Evolutionary conservation across 2,113 vertebrate genomes (phyloP).

Genomic region (Machaerirhynchus nigripectus): DNA sequence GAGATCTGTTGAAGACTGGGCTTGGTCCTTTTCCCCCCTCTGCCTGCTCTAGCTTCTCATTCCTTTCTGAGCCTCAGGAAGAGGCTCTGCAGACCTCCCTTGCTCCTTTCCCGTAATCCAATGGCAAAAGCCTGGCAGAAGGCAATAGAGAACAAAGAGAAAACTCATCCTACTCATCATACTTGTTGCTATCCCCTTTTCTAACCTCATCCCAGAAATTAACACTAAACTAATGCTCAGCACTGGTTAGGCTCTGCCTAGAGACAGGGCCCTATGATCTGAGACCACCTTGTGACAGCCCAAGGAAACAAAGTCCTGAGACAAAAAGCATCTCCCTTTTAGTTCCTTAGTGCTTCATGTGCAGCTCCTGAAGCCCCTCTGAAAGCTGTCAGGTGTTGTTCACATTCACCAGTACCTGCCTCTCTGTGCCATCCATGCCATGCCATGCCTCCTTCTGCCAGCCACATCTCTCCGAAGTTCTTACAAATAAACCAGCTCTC

Average conservation of each 20-base stretch:
- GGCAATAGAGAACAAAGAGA: rapidly evolving
- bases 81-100: not conserved
- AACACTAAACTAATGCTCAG: not conserved
- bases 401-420: not conserved
- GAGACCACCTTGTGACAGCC: not conserved
- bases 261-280: not conserved
- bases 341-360: not conserved
- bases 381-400: not conserved
- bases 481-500: not conserved
- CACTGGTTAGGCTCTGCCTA: not conserved
- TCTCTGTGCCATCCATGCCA: not conserved
- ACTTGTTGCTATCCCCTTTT: not conserved
- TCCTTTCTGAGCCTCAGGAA: not conserved
- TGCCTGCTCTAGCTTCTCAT: not conserved
- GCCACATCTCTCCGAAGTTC: not conserved
- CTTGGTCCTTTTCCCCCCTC: not conserved
- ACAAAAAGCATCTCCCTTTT: not conserved
- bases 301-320: not conserved
- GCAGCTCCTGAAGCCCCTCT: not conserved
- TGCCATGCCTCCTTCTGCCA: not conserved
- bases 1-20: not conserved
- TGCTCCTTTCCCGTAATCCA: not conserved
- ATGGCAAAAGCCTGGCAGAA: not conserved
- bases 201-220: not conserved
- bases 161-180: not conserved